These are phyloP conservation scores for Porites rus DNA, from an alignment of 92 coral and sea anemone genomes.

Conservation along the genomic window DNA sequence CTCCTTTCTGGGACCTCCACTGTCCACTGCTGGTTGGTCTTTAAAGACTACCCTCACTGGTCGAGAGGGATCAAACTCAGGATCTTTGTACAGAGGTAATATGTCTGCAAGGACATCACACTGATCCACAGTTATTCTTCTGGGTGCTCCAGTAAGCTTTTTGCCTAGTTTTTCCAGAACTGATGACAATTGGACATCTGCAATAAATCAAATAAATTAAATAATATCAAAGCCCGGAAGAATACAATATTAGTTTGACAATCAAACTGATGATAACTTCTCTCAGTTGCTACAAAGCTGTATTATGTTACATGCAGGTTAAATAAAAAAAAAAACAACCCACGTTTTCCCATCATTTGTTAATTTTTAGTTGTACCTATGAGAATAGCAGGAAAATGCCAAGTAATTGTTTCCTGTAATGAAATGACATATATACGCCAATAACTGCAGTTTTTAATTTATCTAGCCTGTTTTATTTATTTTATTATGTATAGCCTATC, in stretches of 20 bases:
- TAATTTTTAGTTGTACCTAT: too few species aligned
- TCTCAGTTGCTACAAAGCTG: too few species aligned
- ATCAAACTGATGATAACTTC: too few species aligned
- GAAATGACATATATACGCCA: too few species aligned
- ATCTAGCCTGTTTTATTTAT: too few species aligned
- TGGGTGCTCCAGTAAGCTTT: slow-evolving; percentile 37
- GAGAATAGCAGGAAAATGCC: too few species aligned
- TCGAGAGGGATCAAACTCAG: slow-evolving; percentile 2
- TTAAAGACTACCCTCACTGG: neutral
- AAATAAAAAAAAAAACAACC: too few species aligned
- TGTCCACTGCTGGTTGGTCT: slow-evolving; percentile 22
- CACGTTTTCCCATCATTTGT: too few species aligned
- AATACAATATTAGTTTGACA: neutral
- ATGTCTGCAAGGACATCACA: slow-evolving; percentile 28
- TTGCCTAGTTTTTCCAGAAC: slow-evolving; percentile 35
- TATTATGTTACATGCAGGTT: too few species aligned
- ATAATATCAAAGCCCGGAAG: neutral
- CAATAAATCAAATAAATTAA: neutral
- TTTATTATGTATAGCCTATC: too few species aligned
- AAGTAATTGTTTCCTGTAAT: too few species aligned
- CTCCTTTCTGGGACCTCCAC: slow-evolving; percentile 12
- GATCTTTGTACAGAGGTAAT: slow-evolving; percentile 3
- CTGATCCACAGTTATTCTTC: slow-evolving; percentile 33
- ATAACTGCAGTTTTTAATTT: too few species aligned
- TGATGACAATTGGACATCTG: slow-evolving; percentile 53